Evolutionary conservation across 2,888 invertebrate genomes (phyloP).

Genomic region (Synanthedon vespiformis): DNA sequence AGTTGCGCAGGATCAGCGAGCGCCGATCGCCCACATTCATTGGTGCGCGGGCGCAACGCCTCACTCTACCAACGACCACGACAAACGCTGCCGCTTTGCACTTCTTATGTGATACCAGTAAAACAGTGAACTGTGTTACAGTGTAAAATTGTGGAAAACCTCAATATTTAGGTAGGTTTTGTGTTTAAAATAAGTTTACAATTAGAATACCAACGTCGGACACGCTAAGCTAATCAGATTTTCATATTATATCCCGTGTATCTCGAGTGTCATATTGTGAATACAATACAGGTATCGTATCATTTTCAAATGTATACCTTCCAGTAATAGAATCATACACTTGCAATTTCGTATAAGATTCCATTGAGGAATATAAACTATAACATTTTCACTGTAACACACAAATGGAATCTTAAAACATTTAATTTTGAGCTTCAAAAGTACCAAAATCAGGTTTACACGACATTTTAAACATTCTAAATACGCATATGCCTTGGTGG

Average conservation of each 20-base stretch:
- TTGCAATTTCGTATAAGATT: slow-evolving; percentile 1
- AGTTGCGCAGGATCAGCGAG: slow-evolving; percentile 38
- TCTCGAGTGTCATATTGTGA: slow-evolving; percentile 8
- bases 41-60: slow-evolving; percentile 37
- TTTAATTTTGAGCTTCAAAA: too few species aligned
- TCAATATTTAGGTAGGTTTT: slow-evolving; percentile 35
- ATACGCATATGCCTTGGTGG: too few species aligned
- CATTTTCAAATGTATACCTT: slow-evolving; percentile 1
- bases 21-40: slow-evolving; percentile 18
- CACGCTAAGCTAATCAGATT: too few species aligned
- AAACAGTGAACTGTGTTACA: slow-evolving; percentile 1
- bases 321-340: slow-evolving; percentile 1
- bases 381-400: slow-evolving; percentile 25
- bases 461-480: too few species aligned
- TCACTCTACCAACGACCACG: slow-evolving; percentile 43
- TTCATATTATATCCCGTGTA: slow-evolving; percentile 2
- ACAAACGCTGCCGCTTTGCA: slow-evolving; percentile 35
- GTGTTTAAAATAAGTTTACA: not conserved
- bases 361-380: slow-evolving; percentile 4
- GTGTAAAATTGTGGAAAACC: slow-evolving; percentile 3
- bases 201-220: not conserved
- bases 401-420: too few species aligned
- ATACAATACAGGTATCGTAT: slow-evolving; percentile 1
- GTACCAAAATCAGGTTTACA: too few species aligned
- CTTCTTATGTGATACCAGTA: slow-evolving; percentile 11